Base-by-base conservation (phyloP, 1,140 invertebrate genomes). In the Adelges cooleyi region DNA sequence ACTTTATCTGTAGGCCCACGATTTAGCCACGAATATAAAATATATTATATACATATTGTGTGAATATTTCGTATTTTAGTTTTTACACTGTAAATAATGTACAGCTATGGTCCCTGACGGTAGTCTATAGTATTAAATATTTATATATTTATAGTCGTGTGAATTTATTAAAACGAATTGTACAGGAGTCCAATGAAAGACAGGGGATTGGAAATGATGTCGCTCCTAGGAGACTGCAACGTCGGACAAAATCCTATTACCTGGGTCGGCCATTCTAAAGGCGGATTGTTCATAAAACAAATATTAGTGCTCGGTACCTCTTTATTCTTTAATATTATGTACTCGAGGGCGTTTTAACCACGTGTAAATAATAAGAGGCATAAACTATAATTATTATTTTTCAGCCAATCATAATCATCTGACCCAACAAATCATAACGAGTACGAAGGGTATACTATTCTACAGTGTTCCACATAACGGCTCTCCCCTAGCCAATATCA, bases 381-480 rank as follows among this genome's bases (percentile, higher is more conserved):
- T 33, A 6, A 33, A 6, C 29, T 33, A 33, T 23, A 2, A 10
- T 23, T 46, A 62, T 67, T 40, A 66, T 11, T 20, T 73, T 71
- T 42, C 51, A 77, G 76, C 74, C 44, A 73, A 68, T 67, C 71
- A 74, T 68, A 70, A 67, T 27, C 51, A 56, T 15, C 65, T 68
- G 23, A 54, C 68, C 11, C 40, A 44, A 11, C 49, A 67, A 13
- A 56, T 51, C 2, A 48, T 65, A 75, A 53, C 68, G 1, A 75
- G 77, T 2, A 82, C 82, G 6, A 77, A 76, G 18, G 83, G 79
- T 0, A 83, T 84, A 59, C 80, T 86, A 74, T 86, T 85, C 72
- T 86, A 86, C 73, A 86, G 84, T 20, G 84, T 86, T n/a, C 84
- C 84, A 0, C 84, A 86, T 73, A 76, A 81, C 5, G 84, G 84